Conservation (phyloP, 2,113 vertebrate species). For the Zosterops hypoxanthus region DNA sequence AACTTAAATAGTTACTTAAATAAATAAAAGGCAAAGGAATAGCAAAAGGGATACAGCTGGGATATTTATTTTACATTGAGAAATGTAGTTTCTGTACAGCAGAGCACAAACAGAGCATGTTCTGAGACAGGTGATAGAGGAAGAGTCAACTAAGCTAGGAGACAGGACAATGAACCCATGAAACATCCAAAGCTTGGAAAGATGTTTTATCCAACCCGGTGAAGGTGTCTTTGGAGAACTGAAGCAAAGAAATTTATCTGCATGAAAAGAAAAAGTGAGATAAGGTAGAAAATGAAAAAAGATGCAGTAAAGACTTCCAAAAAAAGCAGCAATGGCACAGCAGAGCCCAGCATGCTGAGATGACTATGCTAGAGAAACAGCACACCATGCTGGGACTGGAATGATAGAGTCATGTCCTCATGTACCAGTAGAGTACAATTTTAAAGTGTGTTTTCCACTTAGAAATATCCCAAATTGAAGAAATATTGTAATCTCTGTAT, state of each 20-base stretch:
- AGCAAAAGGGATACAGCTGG: conserved; percentile 74
- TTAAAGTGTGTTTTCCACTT: not conserved
- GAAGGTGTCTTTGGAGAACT: conserved; percentile 86
- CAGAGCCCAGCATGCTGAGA: conserved; percentile 25
- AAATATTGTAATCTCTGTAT: not conserved
- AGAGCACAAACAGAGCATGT: conserved; percentile 74
- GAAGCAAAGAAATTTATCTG: conserved; percentile 97
- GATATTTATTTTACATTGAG: conserved; percentile 93
- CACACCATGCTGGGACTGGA: not conserved
- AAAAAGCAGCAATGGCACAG: not conserved
- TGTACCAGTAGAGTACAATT: not conserved
- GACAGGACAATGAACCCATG: conserved; percentile 72
- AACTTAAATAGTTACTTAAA: conserved; percentile 61
- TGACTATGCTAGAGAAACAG: not conserved
- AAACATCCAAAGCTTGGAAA: conserved; percentile 83
- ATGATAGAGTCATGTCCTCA: not conserved
- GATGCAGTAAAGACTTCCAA: conserved; percentile 17
- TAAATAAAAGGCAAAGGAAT: conserved; percentile 77
- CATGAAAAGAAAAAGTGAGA: conserved; percentile 76
- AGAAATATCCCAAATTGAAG: not conserved
- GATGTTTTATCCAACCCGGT: conserved; percentile 80
- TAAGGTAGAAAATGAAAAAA: conserved; percentile 74
- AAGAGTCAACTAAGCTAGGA: conserved; percentile 69
- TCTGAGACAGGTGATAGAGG: conserved; percentile 69
- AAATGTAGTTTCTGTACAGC: conserved; percentile 88